These are phyloP conservation scores for Cyphomyrus discorhynchus DNA, from an alignment of 2,113 vertebrate genomes.

Conservation along the genomic window DNA sequence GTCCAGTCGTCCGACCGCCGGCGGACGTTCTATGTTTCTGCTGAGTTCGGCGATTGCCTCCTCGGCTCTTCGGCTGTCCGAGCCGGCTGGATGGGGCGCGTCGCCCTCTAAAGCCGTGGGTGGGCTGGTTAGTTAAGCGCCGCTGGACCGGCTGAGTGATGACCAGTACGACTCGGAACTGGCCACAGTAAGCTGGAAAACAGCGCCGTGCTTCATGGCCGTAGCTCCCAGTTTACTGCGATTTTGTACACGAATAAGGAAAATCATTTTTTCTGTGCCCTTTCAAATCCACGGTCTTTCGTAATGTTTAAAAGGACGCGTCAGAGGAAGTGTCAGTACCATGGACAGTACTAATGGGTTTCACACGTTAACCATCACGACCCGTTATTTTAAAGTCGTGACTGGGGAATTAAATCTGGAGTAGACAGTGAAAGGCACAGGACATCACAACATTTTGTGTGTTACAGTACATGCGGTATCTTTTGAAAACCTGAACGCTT, in stretches of 20 bases:
- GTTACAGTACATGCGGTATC: background rate
- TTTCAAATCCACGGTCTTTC: background rate
- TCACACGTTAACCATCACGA: background rate
- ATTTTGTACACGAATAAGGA: background rate
- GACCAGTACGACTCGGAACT: background rate
- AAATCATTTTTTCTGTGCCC: background rate
- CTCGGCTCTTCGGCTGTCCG: background rate
- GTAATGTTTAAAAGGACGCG: background rate
- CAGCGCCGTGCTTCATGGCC: background rate
- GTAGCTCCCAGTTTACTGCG: background rate
- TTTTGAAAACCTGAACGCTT: background rate
- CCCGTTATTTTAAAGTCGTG: background rate
- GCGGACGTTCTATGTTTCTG: background rate
- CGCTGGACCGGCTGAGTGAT: background rate
- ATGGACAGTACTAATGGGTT: slow-evolving; percentile 9
- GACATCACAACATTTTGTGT: background rate
- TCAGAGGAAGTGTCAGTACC: background rate
- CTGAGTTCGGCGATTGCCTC: background rate
- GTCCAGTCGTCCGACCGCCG: background rate
- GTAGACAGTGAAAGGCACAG: background rate
- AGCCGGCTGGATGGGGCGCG: background rate
- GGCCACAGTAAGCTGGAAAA: background rate
- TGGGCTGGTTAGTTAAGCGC: background rate
- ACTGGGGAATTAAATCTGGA: background rate
- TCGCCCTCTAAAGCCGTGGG: background rate